Base-by-base conservation (phyloP, 1,140 invertebrate genomes). In the Calliopsis andreniformis region DNA sequence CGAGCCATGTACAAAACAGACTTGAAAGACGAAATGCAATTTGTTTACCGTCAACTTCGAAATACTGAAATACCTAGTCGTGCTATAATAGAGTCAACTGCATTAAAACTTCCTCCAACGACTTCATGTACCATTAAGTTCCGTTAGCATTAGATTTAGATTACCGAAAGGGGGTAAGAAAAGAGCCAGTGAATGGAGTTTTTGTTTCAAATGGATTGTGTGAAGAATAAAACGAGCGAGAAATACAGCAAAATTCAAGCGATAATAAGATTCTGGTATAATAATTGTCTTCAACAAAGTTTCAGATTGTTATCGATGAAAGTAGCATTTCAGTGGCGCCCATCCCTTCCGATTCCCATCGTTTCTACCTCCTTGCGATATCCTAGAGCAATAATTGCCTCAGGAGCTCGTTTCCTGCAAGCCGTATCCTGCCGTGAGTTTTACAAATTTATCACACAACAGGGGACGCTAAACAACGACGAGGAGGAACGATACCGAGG, bases 341-440 rank as follows among this genome's bases (percentile, higher is more conserved):
- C 55, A 25, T 59, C 43, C 47, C 45, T 42, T 35, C 35, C 55
- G 25, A 25, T 72, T 62, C 56, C 39, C 25, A 58, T 67, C 59
- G 62, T 23, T 55, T 23, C 53, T 35, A 73, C 64, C 32, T 79
- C 51, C 47, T 56, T 10, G 20, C 49, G 53, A 67, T 81, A 64
- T 68, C 72, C 43, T 49, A 30, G 5, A 59, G 64, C 43, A 80
- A 80, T 82, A 82, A 82, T 68, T 70, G 35, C 51, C 42, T 51
- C 28, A 30, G 58, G 35, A 69, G 20, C 43, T 80, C 64, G 59
- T 69, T 80, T 64, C 45, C 53, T n/a, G 42, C 18, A 8, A 30
- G 35, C 7, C 23, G 35, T 63, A 64, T 55, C 70, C 25, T 61
- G 30, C 56, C 43, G 16, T 39, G 56, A 73, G 35, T 66, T 73